Percentiles rank a stretch among this genome's conserved stretches.
Evolutionary conservation across 2,113 vertebrate genomes (phyloP).

Genomic region (Tricholaema leucomelas): DNA sequence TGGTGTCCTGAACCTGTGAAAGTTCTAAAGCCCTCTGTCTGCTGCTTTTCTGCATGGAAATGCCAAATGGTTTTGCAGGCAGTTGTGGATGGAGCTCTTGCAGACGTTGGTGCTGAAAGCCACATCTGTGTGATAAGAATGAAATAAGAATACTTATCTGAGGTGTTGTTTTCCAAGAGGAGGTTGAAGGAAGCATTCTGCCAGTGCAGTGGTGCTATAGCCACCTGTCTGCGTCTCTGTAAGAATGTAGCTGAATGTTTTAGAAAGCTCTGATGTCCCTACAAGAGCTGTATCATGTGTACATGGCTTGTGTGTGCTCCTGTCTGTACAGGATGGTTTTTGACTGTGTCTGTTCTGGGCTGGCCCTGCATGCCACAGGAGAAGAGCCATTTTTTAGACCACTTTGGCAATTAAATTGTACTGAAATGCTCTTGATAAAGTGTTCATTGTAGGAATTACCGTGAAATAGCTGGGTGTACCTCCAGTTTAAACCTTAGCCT

Average conservation of each 20-base stretch:
- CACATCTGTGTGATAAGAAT: not conserved
- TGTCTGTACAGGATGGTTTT: not conserved
- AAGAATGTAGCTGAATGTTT: not conserved
- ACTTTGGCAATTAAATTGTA: not conserved
- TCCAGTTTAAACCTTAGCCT: conserved; percentile 22
- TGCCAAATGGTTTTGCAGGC: not conserved
- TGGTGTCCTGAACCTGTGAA: not conserved
- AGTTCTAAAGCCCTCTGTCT: not conserved
- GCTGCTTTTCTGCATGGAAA: not conserved
- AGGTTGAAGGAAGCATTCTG: not conserved
- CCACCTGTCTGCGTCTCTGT: not conserved
- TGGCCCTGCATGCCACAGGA: not conserved
- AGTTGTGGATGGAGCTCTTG: not conserved
- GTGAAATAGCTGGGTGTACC: conserved; percentile 16
- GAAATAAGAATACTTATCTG: not conserved
- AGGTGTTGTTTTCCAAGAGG: not conserved
- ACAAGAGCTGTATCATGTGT: not conserved
- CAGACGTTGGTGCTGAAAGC: not conserved
- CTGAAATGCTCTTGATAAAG: conserved; percentile 14
- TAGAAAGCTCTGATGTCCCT: not conserved
- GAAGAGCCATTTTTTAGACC: not conserved
- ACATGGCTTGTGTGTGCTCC: fast-evolving
- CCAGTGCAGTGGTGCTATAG: not conserved
- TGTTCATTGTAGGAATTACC: not conserved
- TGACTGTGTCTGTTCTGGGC: not conserved